Evolutionary conservation across 2,113 vertebrate species (phyloP), one percentile per base, ranked within the genome.

Genomic region (Oryzias celebensis): DNA sequence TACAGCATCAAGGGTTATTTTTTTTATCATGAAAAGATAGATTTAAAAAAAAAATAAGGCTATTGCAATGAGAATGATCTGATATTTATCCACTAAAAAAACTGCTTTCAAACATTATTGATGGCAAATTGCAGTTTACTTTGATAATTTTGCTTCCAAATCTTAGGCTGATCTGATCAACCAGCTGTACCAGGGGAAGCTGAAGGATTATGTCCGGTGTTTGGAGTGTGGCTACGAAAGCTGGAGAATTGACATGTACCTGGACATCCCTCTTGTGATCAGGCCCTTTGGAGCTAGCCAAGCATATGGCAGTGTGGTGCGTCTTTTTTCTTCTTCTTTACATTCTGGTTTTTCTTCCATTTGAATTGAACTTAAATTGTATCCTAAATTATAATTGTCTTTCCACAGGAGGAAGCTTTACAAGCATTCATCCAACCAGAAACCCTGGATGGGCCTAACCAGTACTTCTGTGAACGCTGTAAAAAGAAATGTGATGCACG

Each of bases 401-500:
- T 65, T 7, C 13, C 45, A 73, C 85, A 99, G 97, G 97, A 99
- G 84, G 97, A 99, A 92, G 97, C 97, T 52, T 83, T 99, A 73
- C 97, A 99, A 90, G 97, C 97, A 65, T 99, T 99, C 84, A 92
- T 99, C 85, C 97, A 99, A 74, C 97, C 97, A 15, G 97, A 99
- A 90, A 99, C 95, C 59, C 90, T 99, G 46, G 96, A 99, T 74
- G 97, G 97, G 49, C 92, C 96, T 51, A 99, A 99, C 89, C 97
- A 99, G 62, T 99, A 99, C 84, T 99, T 98, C 87, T 99, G 97
- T 88, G 97, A 99, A 85, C 93, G 96, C 28, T 99, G 97, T 90
- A 98, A 97, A 88, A 99, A 98, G 92, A 99, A 99, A 80, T 99
- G 97, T 69, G 97, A 99, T 58, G 97, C 97, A 52, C 93, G 96